These are phyloP conservation scores for Miniopterus natalensis DNA, from an alignment of 2,113 vertebrate genomes.

Conservation along the genomic window DNA sequence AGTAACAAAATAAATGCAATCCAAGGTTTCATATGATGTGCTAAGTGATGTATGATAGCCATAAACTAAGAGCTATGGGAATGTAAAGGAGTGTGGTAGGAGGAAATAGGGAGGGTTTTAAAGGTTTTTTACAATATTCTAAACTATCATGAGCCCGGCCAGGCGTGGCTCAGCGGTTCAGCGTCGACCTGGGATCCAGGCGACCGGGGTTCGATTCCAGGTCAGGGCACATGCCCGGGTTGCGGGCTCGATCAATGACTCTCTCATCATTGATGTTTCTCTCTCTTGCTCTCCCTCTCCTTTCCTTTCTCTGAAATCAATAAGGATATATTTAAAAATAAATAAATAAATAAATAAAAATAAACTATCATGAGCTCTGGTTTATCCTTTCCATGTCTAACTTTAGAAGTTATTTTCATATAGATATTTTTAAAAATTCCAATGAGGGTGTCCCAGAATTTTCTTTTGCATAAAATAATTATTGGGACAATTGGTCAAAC, in stretches of 20 bases:
- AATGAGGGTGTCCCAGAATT: constrained; percentile 33
- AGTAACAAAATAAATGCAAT: not conserved
- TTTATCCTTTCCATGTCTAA: not conserved
- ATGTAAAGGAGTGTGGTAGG: not conserved
- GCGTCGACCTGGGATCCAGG: no score
- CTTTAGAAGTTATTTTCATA: constrained; percentile 45
- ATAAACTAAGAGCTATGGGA: not conserved
- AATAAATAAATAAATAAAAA: no score
- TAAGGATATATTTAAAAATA: no score
- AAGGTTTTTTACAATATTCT: not conserved
- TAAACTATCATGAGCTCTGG: not conserved
- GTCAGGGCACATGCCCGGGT: no score
- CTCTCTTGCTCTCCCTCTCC: no score
- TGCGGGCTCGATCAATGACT: no score
- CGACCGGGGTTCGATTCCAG: no score
- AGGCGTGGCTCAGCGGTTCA: no score
- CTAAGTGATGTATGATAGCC: not conserved
- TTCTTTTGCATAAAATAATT: constrained; percentile 30
- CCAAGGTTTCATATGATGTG: not conserved
- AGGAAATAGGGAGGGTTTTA: not conserved
- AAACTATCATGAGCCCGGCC: not conserved
- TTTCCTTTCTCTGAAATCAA: no score
- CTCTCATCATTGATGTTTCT: no score
- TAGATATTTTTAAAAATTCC: constrained; percentile 25
- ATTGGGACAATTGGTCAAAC: constrained; percentile 1